These are phyloP conservation scores for Hermodice carunculata DNA, from an alignment of 2,888 invertebrate genomes.

Conservation along the genomic window DNA sequence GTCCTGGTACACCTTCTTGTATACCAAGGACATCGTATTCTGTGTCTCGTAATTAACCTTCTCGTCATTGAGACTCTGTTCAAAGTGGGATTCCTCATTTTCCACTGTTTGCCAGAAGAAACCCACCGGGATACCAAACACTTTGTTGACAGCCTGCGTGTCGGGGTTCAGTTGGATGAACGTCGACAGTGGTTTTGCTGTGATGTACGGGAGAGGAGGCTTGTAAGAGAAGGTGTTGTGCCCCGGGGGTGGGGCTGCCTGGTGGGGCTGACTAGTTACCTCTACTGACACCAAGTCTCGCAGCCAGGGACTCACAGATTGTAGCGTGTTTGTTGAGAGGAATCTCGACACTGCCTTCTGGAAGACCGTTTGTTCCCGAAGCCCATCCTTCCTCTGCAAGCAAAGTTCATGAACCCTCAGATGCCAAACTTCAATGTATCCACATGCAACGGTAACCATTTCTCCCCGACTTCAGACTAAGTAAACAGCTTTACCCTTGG, in stretches of 20 bases:
- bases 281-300: conserved; percentile 54
- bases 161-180: conserved; percentile 56
- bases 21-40: conserved; percentile 61
- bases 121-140: conserved; percentile 56
- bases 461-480: too few relatives aligned
- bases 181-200: conserved; percentile 60
- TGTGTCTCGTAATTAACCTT: conserved; percentile 51
- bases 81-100: conserved; percentile 49
- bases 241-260: conserved; percentile 5
- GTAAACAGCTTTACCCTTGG: too few relatives aligned
- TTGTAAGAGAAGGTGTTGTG: conserved; percentile 44
- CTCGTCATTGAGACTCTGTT: conserved; percentile 44
- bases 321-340: conserved; percentile 57
- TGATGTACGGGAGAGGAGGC: conserved; percentile 58
- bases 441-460: too few relatives aligned
- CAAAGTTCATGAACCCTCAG: too few relatives aligned
- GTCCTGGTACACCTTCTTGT: conserved; percentile 51
- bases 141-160: conserved; percentile 49
- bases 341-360: conserved; percentile 53
- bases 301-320: conserved; percentile 59
- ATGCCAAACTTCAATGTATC: too few relatives aligned
- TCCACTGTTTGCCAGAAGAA: conserved; percentile 67
- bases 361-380: conserved; percentile 47
- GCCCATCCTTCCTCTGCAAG: conserved; percentile 47
- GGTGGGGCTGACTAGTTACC: conserved; percentile 35